Percentiles rank a stretch among this genome's conserved stretches.
phyloP scores from a whole-genome alignment of 2,888 invertebrate genomes.

The Dryobotodes eremita region DNA sequence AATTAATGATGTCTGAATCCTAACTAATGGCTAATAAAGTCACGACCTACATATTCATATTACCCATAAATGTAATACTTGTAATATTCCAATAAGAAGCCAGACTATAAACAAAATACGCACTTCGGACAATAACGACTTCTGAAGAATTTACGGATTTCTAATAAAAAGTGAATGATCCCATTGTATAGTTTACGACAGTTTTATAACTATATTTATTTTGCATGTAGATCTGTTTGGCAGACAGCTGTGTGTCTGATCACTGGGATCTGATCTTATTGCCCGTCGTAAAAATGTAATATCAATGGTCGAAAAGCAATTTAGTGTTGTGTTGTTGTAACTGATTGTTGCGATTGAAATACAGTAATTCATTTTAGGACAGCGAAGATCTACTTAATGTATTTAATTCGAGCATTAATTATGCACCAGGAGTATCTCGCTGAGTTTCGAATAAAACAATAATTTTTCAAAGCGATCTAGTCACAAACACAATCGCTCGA shows the following conservation, averaged over 20 bases:
- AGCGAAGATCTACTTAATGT: background rate
- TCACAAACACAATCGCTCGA: slow-evolving; percentile 18
- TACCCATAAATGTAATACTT: background rate
- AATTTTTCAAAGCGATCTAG: background rate
- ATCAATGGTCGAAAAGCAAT: slow-evolving; percentile 20
- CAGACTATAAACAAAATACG: slow-evolving; percentile 15
- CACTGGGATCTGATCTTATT: slow-evolving; percentile 38
- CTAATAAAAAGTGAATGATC: slow-evolving; percentile 55
- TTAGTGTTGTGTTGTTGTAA: slow-evolving; percentile 23
- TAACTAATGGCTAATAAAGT: slow-evolving; percentile 4
- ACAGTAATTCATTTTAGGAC: background rate
- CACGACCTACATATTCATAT: slow-evolving; percentile 20
- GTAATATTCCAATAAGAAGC: slow-evolving; percentile 29
- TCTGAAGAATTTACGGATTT: slow-evolving; percentile 11
- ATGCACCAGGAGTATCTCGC: background rate
- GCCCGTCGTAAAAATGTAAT: slow-evolving; percentile 40
- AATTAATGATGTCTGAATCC: slow-evolving; percentile 20
- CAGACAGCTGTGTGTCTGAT: slow-evolving; percentile 49
- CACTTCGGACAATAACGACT: slow-evolving; percentile 13
- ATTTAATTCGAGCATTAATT: too few relatives aligned
- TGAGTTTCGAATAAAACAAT: background rate
- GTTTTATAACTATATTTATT: slow-evolving; percentile 51
- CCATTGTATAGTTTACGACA: slow-evolving; percentile 54
- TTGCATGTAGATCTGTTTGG: slow-evolving; percentile 53
- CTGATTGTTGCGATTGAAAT: background rate